Percentiles rank a stretch among this genome's conserved stretches.
phyloP scores from a whole-genome alignment of 2,888 invertebrate genomes.

The Rutpela maculata region DNA sequence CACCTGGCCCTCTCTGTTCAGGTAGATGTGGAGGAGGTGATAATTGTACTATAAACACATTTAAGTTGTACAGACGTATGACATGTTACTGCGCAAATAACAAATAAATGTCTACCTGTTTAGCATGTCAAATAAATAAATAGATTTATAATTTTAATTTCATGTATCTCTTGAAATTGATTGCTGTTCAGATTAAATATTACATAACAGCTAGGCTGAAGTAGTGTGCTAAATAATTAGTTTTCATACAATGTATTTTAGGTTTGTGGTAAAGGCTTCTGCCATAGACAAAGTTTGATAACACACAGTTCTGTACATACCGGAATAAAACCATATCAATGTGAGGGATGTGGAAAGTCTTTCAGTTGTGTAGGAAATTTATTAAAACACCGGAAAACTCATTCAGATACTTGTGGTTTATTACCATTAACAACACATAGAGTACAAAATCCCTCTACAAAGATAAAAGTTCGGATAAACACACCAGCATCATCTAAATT shows the following conservation, averaged over 20 bases:
- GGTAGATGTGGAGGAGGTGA: too few relatives aligned
- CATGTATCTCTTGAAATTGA: not conserved
- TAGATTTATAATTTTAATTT: too few relatives aligned
- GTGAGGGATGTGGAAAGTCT: conserved; percentile 73
- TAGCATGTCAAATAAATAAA: too few relatives aligned
- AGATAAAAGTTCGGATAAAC: conserved; percentile 67
- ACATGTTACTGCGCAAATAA: too few relatives aligned
- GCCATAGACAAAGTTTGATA: conserved; percentile 74
- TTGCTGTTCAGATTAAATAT: not conserved
- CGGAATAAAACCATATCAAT: conserved; percentile 75
- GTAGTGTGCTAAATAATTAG: not conserved
- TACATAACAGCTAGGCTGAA: not conserved
- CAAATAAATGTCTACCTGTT: too few relatives aligned
- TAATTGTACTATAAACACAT: too few relatives aligned
- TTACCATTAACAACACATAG: conserved; percentile 66
- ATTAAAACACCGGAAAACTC: conserved; percentile 74
- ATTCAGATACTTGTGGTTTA: conserved; percentile 73
- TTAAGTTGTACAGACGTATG: too few relatives aligned
- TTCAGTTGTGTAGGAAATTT: conserved; percentile 75
- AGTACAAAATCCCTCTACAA: conserved; percentile 66
- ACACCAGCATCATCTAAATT: conserved; percentile 65
- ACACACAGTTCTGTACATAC: conserved; percentile 75
- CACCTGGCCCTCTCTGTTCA: too few relatives aligned
- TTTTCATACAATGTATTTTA: conserved; percentile 56
- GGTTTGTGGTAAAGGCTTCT: conserved; percentile 74